Evolutionary conservation across 2,888 invertebrate species (phyloP).

Genomic region (Thera britannica): DNA sequence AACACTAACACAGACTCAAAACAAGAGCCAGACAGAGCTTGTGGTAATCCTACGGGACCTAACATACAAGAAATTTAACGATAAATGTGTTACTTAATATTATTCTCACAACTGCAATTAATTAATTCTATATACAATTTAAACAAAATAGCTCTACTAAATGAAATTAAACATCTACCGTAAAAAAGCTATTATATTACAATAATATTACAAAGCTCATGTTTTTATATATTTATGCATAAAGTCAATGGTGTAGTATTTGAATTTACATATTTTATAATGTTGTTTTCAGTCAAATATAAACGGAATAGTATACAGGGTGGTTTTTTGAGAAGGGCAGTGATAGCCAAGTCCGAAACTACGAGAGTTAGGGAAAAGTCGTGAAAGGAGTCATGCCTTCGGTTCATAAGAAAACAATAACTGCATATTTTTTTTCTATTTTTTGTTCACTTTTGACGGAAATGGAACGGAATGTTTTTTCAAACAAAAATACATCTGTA

Average conservation of each 20-base stretch:
- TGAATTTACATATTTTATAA: background rate
- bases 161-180: slow-evolving; percentile 48
- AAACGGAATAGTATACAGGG: background rate
- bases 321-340: too few species aligned
- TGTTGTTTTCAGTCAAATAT: background rate
- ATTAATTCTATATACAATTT: slow-evolving; percentile 36
- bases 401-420: too few species aligned
- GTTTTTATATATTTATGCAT: slow-evolving; percentile 48
- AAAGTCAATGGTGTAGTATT: slow-evolving; percentile 36
- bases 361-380: too few species aligned
- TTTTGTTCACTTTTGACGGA: too few species aligned
- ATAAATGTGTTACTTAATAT: slow-evolving; percentile 16
- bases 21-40: too few species aligned
- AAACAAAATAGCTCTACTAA: slow-evolving; percentile 36
- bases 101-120: slow-evolving; percentile 30
- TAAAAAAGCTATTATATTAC: slow-evolving; percentile 67
- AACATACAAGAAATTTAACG: slow-evolving; percentile 13
- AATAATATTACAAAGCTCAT: slow-evolving; percentile 71
- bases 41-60: too few species aligned
- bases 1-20: too few species aligned
- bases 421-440: too few species aligned
- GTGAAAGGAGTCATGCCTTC: too few species aligned
- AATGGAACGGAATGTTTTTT: too few species aligned
- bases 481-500: too few species aligned
- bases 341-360: too few species aligned